Evolutionary conservation across 30 jellyfish, hydroid and myxozoan species (phyloP), one percentile per base, ranked within the genome.

Genomic region (Hydractinia symbiolongicarpus): DNA sequence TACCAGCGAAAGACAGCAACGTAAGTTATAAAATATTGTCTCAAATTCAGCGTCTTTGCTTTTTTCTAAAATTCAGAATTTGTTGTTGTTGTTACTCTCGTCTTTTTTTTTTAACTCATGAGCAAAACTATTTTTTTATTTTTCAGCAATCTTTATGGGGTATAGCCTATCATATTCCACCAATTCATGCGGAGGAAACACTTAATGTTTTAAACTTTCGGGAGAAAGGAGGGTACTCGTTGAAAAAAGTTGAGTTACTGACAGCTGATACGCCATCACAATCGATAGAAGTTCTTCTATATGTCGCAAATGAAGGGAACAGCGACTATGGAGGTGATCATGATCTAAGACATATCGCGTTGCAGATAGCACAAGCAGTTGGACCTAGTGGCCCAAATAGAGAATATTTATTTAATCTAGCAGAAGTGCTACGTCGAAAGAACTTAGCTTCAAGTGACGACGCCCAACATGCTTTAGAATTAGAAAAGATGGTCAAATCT

Each of bases 301-400:
- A 93, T 88, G 78, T 87, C 60, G 99, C 96, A 4, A 83, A 86
- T 54, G 84, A 79, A 50, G 70, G 79, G 51, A 93, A 93, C 86
- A 85, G 70, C 50, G 83, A 85, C 44, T 93, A 50, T 71, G 90
- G 83, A 6, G 99, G 99, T 9, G 99, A 87, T 16, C 96, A 93
- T 10, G 85, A 94, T 50, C 76, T 88, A 74, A 81, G 72, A 17
- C 90, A 84, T 1, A 88, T 93, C 21, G 99, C 99, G 13, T 54
- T 56, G 66, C 99, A 88, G 77, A 80, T 93, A 4, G 90, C 94
- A 5, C 52, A 77, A 10, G 84, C 96, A 54, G 67, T 68, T 8
- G 99, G 99, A 53, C 95, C 95, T 8, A 88, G 99, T 81, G 99
- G 99, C 11, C 69, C 82, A 58, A 93, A 93, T 85, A 86, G 89